Evolutionary conservation across 2,888 invertebrate genomes (phyloP), one percentile per base, ranked within the genome.

Genomic region (Rapana venosa): DNA sequence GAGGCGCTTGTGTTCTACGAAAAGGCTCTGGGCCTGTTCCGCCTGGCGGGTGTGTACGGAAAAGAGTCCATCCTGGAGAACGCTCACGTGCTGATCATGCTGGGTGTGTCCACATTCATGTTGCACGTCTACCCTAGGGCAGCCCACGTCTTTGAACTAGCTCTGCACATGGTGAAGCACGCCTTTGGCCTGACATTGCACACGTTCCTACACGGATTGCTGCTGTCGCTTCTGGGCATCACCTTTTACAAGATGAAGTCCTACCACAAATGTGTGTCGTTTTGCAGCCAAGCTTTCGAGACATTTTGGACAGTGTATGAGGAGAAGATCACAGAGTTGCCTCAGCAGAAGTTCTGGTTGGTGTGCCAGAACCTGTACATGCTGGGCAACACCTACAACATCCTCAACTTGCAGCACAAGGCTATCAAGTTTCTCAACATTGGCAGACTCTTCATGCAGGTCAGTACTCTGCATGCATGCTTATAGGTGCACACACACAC

Each of bases 11-110:
- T 94, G 61, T 94, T 94, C 87, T 96, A 94, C 91, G 96, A 96
- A 90, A 94, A 94, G 90, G 94, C 96, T 13, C 92, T 95, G n/a
- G 91, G 92, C 30, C 93, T 95, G 90, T 95, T 95, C 90, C 93
- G 94, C 56, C 90, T 93, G 86, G 93, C 94, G 32, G 92, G 92
- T 32, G 93, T 93, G 22, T 93, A 93, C 83, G 95, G 95, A 13
- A 93, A 94, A 88, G 93, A 94, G 35, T 93, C 94, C 17, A 90
- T 96, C 58, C 92, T 93, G 90, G 94, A 95, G 89, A 95, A 96
- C 92, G 95, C 95, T 17, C 96, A 96, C 93, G 94, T 95, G 17
- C 92, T 96, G 87, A 94, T 94, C 87, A 96, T 96, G 96, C 92
- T 96, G 8, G 96, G 95, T 11, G 95, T 95, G 22, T 93, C 95